Base-by-base conservation (phyloP, 2,113 vertebrate species). In the Ardeotis arabs region DNA sequence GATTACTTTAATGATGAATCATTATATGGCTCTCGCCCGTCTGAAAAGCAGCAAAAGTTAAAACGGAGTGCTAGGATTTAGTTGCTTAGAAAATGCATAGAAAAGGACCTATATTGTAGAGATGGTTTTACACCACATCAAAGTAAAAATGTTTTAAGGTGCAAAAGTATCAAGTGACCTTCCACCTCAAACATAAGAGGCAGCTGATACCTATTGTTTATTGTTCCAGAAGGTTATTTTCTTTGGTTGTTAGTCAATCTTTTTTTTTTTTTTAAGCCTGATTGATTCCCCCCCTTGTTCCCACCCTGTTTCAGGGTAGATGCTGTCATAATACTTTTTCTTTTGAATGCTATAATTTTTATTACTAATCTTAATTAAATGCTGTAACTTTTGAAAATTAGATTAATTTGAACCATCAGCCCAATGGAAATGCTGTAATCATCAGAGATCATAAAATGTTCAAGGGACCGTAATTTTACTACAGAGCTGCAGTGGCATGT, bases 1-100 rank as follows among this genome's bases (percentile, higher is more conserved):
- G 87, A 94, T 88, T 94, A 76, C 89, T 93, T 88, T 95, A 89
- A 91, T 95, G 91, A 93, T 97, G 95, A 95, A 95, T 96, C 87
- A 90, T 97, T 95, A 89, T 91, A 93, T 87, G 77, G 81, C 74
- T 95, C 81, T 95, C 68, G 58, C 92, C 72, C 89, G 72, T 23
- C 67, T 92, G 94, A 80, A 96, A 95, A 84, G 92, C 93, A 93
- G 89, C 94, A 58, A 55, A 93, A 96, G 92, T 75, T 77, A 94
- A 96, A 96, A 97, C 91, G 87, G 83, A 95, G 67, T 82, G 49
- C 60, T 63, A 49, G 77, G 88, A 80, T 97, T 94, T 95, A 90
- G 79, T 90, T 8, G 7, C 83, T 75, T 62, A 63, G 84, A 77
- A 89, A 91, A 96, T 68, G 56, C 28, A 28, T 58, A 60, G 66